These are phyloP conservation scores for Papilio demoleus DNA, from an alignment of 2,888 invertebrate genomes.

Conservation along the genomic window DNA sequence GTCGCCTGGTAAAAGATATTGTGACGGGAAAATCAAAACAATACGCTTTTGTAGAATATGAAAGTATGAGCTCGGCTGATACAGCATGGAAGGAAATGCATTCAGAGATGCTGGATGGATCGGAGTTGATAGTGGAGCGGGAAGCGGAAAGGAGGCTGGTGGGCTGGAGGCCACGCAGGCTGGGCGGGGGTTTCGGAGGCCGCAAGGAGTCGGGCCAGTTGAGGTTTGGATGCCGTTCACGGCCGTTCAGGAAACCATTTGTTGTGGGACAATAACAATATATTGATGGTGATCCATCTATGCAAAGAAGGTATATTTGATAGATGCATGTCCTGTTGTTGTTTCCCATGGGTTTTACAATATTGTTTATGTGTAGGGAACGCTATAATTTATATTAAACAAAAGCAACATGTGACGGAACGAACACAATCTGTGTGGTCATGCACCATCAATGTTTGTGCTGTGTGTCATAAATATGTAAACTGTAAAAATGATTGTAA, in stretches of 20 bases:
- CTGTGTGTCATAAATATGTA: conserved; percentile 40
- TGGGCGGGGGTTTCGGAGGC: conserved; percentile 95
- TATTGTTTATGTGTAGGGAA: conserved; percentile 23
- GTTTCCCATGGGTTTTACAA: neutral
- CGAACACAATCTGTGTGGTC: conserved; percentile 19
- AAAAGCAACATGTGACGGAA: conserved; percentile 6
- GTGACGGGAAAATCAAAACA: conserved; percentile 92
- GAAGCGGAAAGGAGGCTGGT: conserved; percentile 88
- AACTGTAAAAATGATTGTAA: conserved; percentile 46
- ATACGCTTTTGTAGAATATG: conserved; percentile 94
- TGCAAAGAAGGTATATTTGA: conserved; percentile 26
- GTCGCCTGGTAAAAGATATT: conserved; percentile 89
- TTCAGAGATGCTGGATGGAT: conserved; percentile 85
- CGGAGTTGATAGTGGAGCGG: conserved; percentile 87
- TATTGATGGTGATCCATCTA: conserved; percentile 22
- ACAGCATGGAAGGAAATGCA: conserved; percentile 85
- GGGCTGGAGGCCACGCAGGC: conserved; percentile 93
- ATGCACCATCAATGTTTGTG: conserved; percentile 47
- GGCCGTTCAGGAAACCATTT: conserved; percentile 89
- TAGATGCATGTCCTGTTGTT: too few relatives aligned
- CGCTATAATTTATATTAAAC: conserved; percentile 10
- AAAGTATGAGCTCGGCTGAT: conserved; percentile 83
- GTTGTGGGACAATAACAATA: conserved; percentile 47
- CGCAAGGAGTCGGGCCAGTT: conserved; percentile 94
- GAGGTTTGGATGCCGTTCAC: conserved; percentile 91